These are phyloP conservation scores for Labeo calbasu DNA, from an alignment of 2,797 vertebrate genomes.

Conservation along the genomic window DNA sequence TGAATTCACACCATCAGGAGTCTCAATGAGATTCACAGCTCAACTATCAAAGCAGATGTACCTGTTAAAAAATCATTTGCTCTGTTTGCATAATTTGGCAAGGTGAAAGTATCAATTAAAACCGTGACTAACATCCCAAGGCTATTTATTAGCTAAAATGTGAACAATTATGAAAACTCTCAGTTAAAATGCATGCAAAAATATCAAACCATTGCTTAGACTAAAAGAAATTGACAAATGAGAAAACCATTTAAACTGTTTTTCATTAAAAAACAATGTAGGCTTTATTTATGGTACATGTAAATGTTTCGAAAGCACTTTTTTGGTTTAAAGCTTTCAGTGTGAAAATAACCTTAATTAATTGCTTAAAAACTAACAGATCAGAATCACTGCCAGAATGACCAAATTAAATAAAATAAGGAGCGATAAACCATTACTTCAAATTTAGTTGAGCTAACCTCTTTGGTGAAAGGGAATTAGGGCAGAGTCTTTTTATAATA, in stretches of 20 bases:
- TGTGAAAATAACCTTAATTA: background rate
- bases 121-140: background rate
- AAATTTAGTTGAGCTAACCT: background rate
- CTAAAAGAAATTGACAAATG: no score
- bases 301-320: background rate
- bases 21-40: conserved; percentile 8
- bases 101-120: background rate
- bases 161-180: conserved; percentile 1
- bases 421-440: background rate
- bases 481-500: background rate
- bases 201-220: no score
- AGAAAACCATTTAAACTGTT: background rate
- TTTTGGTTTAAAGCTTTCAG: background rate
- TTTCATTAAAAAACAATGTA: background rate
- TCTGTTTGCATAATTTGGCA: background rate
- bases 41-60: background rate
- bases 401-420: background rate
- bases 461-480: background rate
- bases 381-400: background rate
- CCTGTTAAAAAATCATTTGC: background rate
- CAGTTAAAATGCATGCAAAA: background rate
- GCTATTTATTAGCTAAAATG: background rate
- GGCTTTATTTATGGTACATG: no score
- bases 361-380: background rate
- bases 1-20: conserved; percentile 9